phyloP scores from a whole-genome alignment of 2,113 vertebrate genomes.

The Melanerpes formicivorus region DNA sequence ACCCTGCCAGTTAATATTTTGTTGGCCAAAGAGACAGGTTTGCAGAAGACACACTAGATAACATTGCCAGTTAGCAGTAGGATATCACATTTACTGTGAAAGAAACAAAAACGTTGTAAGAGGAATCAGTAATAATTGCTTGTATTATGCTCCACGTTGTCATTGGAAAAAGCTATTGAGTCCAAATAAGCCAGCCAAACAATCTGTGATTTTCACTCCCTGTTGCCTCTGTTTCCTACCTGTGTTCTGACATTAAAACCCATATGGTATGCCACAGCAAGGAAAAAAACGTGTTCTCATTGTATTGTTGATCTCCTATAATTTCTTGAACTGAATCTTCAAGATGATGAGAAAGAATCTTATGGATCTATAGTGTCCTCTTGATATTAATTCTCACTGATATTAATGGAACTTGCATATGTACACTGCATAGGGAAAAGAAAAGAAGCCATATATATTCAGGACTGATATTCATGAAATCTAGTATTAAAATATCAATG shows the following conservation, averaged over 20 bases:
- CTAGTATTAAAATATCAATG: constrained; percentile 8
- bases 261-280: not conserved
- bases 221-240: constrained; percentile 15
- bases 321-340: constrained; percentile 7
- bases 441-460: constrained; percentile 5
- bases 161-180: constrained; percentile 18
- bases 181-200: not conserved
- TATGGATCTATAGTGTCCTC: constrained; percentile 6
- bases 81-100: constrained; percentile 50
- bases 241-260: constrained; percentile 24
- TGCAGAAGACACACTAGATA: constrained; percentile 60
- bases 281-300: constrained; percentile 7
- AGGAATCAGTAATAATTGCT: constrained; percentile 61
- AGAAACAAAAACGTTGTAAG: constrained; percentile 53
- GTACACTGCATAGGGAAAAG: not conserved
- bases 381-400: constrained; percentile 38
- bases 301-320: constrained; percentile 21
- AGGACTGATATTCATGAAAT: not conserved
- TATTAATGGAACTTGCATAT: constrained; percentile 13
- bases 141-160: constrained; percentile 22
- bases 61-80: constrained; percentile 66
- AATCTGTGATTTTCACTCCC: constrained; percentile 50
- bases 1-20: constrained; percentile 72
- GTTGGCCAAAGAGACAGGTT: constrained; percentile 59
- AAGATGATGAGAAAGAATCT: constrained; percentile 15